Percentiles rank a stretch among this genome's conserved stretches.
Evolutionary conservation across 1,140 invertebrate species (phyloP).

Genomic region (Zaprionus kolodkinae): DNA sequence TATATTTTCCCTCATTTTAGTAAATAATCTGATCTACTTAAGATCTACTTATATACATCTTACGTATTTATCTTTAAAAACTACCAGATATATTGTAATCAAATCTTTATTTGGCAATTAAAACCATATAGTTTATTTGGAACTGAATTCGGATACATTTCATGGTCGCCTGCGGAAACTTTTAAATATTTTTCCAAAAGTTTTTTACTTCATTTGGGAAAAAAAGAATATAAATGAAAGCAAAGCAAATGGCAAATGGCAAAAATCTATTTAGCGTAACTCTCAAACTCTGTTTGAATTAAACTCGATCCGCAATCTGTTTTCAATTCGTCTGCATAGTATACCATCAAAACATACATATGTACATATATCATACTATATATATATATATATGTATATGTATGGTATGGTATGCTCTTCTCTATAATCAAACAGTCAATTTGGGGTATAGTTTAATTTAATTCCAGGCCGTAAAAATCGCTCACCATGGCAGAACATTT

Average conservation of each 20-base stretch:
- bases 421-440: constrained; percentile 55
- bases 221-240: neutral
- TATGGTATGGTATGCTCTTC: neutral
- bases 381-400: neutral
- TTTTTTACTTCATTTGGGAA: neutral
- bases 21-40: too few species aligned
- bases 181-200: neutral
- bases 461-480: constrained; percentile 52
- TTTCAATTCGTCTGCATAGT: neutral
- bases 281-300: constrained; percentile 8
- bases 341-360: too few species aligned
- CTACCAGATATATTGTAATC: too few species aligned
- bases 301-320: constrained; percentile 6
- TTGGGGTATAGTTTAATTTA: constrained; percentile 72
- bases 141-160: neutral
- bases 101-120: neutral
- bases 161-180: neutral
- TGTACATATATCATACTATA: neutral
- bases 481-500: constrained; percentile 56
- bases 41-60: too few species aligned
- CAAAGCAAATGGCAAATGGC: neutral
- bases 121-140: neutral
- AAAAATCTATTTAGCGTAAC: constrained; percentile 7
- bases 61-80: neutral
- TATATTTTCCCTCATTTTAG: too few species aligned